Evolutionary conservation across 64 coral and sea anemone genomes (phyloP).

Genomic region (Stichodactyla mertensii): DNA sequence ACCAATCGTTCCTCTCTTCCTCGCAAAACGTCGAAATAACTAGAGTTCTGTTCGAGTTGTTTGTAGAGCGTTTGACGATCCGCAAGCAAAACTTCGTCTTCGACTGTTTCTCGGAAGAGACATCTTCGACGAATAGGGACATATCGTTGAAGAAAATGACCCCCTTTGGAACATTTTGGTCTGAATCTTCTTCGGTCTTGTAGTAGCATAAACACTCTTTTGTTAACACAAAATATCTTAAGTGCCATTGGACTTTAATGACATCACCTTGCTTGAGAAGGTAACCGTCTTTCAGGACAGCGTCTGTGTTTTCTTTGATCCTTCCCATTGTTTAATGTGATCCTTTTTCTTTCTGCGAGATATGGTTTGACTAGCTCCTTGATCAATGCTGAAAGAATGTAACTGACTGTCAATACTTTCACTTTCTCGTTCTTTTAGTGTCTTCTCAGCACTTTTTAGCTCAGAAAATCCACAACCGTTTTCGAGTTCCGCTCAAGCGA

Average conservation of each 20-base stretch:
- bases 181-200: constrained; percentile 51
- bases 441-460: too few relatives aligned
- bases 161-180: constrained; percentile 44
- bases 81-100: constrained; percentile 66
- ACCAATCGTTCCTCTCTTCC: constrained; percentile 73
- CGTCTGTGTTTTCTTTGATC: neutral
- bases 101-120: constrained; percentile 24
- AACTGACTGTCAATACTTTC: neutral
- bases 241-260: constrained; percentile 76
- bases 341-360: neutral
- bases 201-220: constrained; percentile 89
- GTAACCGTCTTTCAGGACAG: constrained; percentile 56
- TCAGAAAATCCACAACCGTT: neutral
- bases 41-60: constrained; percentile 39
- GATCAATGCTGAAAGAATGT: neutral
- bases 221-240: constrained; percentile 75
- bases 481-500: too few relatives aligned
- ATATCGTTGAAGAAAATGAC: constrained; percentile 92
- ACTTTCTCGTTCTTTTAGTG: neutral
- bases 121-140: constrained; percentile 67
- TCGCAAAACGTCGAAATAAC: constrained; percentile 52
- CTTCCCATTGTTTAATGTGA: neutral
- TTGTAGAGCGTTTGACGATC: constrained; percentile 58
- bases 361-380: neutral
- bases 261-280: constrained; percentile 77